These are phyloP conservation scores for Engystomops pustulosus DNA, from an alignment of 2,113 vertebrate genomes.

Conservation along the genomic window DNA sequence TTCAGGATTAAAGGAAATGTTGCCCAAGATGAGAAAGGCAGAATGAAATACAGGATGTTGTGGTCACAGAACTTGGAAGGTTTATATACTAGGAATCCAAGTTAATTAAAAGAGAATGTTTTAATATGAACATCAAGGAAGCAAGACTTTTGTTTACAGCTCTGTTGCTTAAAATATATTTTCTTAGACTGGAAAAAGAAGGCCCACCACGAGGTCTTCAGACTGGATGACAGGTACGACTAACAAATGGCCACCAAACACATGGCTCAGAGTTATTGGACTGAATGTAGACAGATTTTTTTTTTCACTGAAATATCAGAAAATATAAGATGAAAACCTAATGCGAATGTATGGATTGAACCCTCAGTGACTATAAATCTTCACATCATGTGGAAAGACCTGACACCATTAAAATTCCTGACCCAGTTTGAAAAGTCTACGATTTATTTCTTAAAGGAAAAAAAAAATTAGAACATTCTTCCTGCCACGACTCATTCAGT, in stretches of 20 bases:
- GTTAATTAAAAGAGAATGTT: constrained; percentile 69
- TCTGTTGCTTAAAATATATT: constrained; percentile 35
- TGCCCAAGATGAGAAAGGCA: constrained; percentile 61
- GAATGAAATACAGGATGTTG: constrained; percentile 65
- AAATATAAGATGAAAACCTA: too few relatives aligned
- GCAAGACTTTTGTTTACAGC: constrained; percentile 27
- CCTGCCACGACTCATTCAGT: constrained; percentile 12
- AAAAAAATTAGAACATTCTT: neutral
- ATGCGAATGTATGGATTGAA: too few relatives aligned
- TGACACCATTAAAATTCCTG: constrained; percentile 72
- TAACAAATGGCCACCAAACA: neutral
- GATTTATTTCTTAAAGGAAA: constrained; percentile 1
- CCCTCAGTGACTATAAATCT: constrained; percentile 67
- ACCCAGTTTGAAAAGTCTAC: constrained; percentile 22
- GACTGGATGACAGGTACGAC: neutral
- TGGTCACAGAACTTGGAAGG: constrained; percentile 63
- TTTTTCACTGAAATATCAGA: too few relatives aligned
- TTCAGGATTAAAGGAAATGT: constrained; percentile 69
- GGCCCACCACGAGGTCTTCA: neutral
- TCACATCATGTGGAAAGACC: constrained; percentile 71
- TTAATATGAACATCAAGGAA: constrained; percentile 54
- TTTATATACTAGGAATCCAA: constrained; percentile 67
- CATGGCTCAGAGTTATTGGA: neutral
- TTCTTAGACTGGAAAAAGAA: neutral
- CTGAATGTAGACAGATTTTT: neutral